phyloP scores from a whole-genome alignment of 2,113 vertebrate species.

The Megaceryle maxima region DNA sequence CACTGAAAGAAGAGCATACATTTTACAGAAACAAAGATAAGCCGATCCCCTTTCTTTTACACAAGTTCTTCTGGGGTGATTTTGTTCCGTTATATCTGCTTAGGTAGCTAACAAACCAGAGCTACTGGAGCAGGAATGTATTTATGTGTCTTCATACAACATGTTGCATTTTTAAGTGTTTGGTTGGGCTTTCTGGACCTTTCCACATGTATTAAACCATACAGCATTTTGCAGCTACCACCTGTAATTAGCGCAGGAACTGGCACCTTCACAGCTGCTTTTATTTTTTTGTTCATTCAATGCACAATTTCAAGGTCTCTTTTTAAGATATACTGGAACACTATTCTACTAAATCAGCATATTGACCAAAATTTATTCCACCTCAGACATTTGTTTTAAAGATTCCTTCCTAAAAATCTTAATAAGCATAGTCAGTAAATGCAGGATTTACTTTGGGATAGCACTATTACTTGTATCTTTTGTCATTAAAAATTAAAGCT shows the following conservation, averaged over 20 bases:
- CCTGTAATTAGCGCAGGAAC: neutral
- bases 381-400: neutral
- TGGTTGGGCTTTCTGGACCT: neutral
- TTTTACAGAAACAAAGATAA: constrained; percentile 7
- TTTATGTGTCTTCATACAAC: neutral
- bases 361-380: neutral
- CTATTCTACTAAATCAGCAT: neutral
- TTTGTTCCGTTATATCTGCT: neutral
- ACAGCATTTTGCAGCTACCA: neutral
- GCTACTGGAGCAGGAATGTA: neutral
- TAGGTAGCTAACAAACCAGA: neutral
- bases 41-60: neutral
- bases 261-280: neutral
- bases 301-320: too few species aligned
- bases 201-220: neutral
- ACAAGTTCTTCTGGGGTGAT: neutral
- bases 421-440: neutral
- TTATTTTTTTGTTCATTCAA: neutral
- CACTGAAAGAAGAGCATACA: neutral
- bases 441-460: neutral
- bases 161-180: neutral
- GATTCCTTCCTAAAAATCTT: neutral
- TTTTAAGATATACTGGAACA: neutral
- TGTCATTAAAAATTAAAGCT: constrained; percentile 9
- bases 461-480: neutral